Evolutionary conservation across 2,113 vertebrate genomes (phyloP).

Genomic region (Hippocampus abdominalis): DNA sequence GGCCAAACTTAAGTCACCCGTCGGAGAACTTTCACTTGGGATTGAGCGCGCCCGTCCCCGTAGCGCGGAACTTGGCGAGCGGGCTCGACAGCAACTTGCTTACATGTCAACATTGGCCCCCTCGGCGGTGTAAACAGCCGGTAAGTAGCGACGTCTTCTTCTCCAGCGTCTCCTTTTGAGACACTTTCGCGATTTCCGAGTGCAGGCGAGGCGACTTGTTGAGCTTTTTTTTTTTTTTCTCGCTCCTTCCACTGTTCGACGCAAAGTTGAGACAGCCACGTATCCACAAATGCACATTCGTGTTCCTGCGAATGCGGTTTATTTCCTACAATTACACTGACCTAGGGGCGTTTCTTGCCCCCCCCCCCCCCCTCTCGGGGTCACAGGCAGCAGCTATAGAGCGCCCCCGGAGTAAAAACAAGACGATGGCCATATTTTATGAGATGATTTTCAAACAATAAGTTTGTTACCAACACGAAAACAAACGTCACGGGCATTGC

Average conservation of each 20-base stretch:
- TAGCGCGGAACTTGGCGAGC: background rate
- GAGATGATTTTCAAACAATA: background rate
- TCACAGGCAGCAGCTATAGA: background rate
- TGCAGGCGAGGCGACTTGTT: background rate
- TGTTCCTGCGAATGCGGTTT: background rate
- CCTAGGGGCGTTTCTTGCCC: background rate
- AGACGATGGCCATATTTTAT: background rate
- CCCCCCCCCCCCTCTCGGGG: background rate
- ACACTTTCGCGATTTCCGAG: background rate
- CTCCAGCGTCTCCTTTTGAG: background rate
- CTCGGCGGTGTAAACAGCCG: constrained; percentile 69
- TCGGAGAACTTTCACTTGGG: constrained; percentile 46
- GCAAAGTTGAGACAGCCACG: background rate
- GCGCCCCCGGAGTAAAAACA: background rate
- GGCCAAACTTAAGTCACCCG: constrained; percentile 44
- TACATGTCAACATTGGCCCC: constrained; percentile 69
- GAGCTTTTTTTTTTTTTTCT: background rate
- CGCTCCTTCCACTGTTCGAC: background rate
- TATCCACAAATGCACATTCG: background rate
- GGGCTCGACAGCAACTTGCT: constrained; percentile 53
- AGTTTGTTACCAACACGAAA: background rate
- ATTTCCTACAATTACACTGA: background rate
- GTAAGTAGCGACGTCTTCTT: constrained; percentile 57
- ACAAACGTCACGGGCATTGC: background rate
- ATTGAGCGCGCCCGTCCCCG: background rate